Percentiles rank a stretch among this genome's conserved stretches.
Conservation (phyloP, 2,888 invertebrate genomes). For the Neria commutata region DNA sequence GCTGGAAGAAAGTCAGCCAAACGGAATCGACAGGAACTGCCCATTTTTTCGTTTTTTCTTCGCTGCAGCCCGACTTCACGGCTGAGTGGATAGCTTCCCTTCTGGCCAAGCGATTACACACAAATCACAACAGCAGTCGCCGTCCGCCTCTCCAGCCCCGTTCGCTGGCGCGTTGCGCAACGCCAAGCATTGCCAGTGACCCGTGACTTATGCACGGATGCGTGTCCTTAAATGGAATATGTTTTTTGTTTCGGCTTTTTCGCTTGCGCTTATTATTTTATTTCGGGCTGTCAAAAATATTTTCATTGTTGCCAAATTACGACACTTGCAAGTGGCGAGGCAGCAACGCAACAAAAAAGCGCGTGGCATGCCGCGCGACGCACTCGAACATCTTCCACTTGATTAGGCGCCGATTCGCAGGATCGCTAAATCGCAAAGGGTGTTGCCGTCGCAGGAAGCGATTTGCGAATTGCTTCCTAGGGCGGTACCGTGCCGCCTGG, state of each 20-base stretch:
- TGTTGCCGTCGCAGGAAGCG: slow-evolving; percentile 22
- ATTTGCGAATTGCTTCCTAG: background rate
- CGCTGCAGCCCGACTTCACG: no score
- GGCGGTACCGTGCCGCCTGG: slow-evolving; percentile 38
- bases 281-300: slow-evolving; percentile 45
- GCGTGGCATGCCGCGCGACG: slow-evolving; percentile 35
- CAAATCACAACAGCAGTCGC: slow-evolving; percentile 45
- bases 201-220: slow-evolving; percentile 43
- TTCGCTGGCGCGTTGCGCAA: background rate
- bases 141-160: slow-evolving; percentile 43
- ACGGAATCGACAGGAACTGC: slow-evolving; percentile 36
- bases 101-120: slow-evolving; percentile 29
- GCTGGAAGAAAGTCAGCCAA: slow-evolving; percentile 33
- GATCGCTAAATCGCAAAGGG: slow-evolving; percentile 28
- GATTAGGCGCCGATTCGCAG: slow-evolving; percentile 51
- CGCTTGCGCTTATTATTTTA: background rate
- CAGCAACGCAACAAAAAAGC: background rate
- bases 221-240: background rate
- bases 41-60: slow-evolving; percentile 17
- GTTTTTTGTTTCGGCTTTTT: background rate
- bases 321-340: slow-evolving; percentile 26
- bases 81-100: slow-evolving; percentile 20
- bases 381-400: slow-evolving; percentile 52
- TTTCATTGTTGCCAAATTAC: slow-evolving; percentile 53
- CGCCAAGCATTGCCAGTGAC: slow-evolving; percentile 25